Evolutionary conservation across 2,888 invertebrate genomes (phyloP), one percentile per base, ranked within the genome.

Genomic region (Heliconius ethilla): DNA sequence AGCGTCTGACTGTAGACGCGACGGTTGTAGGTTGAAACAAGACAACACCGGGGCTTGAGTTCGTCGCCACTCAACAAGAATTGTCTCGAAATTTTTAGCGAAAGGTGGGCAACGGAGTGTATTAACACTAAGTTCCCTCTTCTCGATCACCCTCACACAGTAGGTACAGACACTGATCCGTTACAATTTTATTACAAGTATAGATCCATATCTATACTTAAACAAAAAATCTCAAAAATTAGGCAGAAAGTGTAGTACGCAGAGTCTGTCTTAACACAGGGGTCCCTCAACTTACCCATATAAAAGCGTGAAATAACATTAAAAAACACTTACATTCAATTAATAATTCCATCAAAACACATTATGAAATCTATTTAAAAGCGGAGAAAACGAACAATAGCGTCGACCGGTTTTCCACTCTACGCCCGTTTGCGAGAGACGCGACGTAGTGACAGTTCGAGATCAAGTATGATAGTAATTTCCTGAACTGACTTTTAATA

Each of bases 391-490:
- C 11, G 5, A 74, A 63, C 63, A 63, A 74, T 74, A 63, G 27
- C 27, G 27, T 37, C 10, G 25, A 62, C 10, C 67, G 66, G 69
- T 63, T 59, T 25, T 27, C 40, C 75, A 66, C 63, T 51, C 62
- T 51, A 72, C 76, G 66, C 75, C 79, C 29, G 75, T 78, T 83
- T 76, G 84, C 85, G 83, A 78, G 83, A 82, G 83, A 55, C 33
- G 51, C 79, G 62, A 37, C 45, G 59, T 70, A 85, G 81, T 88
- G 89, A 88, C 89, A 89, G 88, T 88, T 89, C 88, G 88, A 88
- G 87, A 89, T 89, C 89, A 89, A 88, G 87, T 86, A 86, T 87
- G 90, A 90, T 87, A 89, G 89, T 89, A 90, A 91, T 91, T 88
- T 91, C 90, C 90, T 88, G 88, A 86, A 85, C 87, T 87, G 86